Evolutionary conservation across 2,797 vertebrate species (phyloP).

Genomic region (Schizothorax lantsangensis): DNA sequence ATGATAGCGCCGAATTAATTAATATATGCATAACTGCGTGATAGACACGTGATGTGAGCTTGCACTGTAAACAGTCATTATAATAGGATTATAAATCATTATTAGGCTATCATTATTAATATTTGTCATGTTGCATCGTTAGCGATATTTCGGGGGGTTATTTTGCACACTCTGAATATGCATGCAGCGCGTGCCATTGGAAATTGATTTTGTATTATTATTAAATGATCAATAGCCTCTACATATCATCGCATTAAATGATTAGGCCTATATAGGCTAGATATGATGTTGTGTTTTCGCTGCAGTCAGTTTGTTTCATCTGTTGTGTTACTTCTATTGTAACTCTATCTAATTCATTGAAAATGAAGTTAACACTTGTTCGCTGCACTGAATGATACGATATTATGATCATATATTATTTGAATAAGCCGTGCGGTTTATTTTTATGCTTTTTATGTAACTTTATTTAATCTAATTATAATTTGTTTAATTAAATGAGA

Average conservation of each 20-base stretch:
- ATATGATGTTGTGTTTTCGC: background rate
- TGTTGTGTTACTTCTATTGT: background rate
- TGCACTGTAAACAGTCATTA: background rate
- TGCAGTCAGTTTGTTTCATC: too few relatives aligned
- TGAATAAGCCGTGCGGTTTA: background rate
- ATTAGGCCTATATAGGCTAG: too few relatives aligned
- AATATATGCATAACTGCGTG: background rate
- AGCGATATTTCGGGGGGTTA: background rate
- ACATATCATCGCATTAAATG: too few relatives aligned
- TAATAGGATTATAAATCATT: background rate
- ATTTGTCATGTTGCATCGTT: background rate
- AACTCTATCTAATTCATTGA: background rate
- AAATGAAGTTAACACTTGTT: background rate
- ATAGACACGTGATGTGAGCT: too few relatives aligned
- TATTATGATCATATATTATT: background rate
- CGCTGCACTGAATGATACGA: background rate
- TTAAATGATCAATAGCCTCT: background rate
- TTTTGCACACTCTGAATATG: background rate
- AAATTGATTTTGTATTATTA: too few relatives aligned
- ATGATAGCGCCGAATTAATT: background rate
- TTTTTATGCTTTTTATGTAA: background rate
- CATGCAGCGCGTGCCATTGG: too few relatives aligned
- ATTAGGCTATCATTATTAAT: background rate
- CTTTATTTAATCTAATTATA: background rate
- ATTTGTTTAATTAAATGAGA: background rate